These are phyloP conservation scores for Tetrao urogallus DNA, from an alignment of 2,113 vertebrate species.

Conservation along the genomic window DNA sequence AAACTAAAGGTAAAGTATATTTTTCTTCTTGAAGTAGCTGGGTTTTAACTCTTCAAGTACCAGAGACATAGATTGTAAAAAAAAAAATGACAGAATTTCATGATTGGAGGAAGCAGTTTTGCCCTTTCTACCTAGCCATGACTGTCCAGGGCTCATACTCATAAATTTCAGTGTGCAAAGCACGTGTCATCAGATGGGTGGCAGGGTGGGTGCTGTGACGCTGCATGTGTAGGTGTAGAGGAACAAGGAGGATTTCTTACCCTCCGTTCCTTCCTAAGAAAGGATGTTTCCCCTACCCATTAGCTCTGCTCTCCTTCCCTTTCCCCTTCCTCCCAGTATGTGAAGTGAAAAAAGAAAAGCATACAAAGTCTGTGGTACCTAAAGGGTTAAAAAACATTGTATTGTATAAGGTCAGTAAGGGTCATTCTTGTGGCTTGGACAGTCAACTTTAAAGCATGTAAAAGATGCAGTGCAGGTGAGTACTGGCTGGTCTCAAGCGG, in stretches of 20 bases:
- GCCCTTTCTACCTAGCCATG: background rate
- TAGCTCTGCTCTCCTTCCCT: conserved; percentile 46
- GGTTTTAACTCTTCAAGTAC: conserved; percentile 75
- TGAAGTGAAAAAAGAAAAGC: background rate
- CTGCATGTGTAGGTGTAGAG: conserved; percentile 16
- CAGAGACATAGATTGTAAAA: conserved; percentile 54
- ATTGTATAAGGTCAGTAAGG: conserved; percentile 81
- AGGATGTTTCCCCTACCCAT: background rate
- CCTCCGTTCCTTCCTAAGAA: conserved; percentile 24
- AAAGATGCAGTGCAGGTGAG: conserved; percentile 89
- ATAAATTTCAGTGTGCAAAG: background rate
- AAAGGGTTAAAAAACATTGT: conserved; percentile 78
- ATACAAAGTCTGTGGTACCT: conserved; percentile 75
- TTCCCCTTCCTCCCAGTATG: conserved; percentile 13
- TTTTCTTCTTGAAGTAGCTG: conserved; percentile 68
- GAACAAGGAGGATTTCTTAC: background rate
- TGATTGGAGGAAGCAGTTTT: background rate
- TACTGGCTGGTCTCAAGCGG: conserved; percentile 81
- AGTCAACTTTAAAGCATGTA: conserved; percentile 78
- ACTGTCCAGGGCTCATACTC: conserved; percentile 39
- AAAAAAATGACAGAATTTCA: background rate
- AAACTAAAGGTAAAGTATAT: conserved; percentile 83
- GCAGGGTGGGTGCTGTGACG: conserved; percentile 50
- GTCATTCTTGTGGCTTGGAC: conserved; percentile 82
- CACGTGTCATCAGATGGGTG: background rate